phyloP scores from a whole-genome alignment of 2,888 invertebrate species.

The Pammene fasciana region DNA sequence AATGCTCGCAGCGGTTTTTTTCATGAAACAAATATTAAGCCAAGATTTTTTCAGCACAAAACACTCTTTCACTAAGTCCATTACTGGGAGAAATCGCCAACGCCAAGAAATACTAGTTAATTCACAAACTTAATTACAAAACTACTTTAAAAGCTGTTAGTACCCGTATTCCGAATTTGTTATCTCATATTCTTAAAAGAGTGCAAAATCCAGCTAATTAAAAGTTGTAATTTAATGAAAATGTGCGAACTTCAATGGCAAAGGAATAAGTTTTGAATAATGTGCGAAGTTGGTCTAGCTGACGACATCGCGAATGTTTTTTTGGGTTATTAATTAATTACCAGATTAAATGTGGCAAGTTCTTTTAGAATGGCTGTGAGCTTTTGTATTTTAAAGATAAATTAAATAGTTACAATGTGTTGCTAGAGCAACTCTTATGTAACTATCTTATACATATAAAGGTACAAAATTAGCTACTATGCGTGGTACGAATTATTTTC shows the following conservation, averaged over 20 bases:
- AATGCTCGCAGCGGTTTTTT: no score
- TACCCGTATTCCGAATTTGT: constrained; percentile 23
- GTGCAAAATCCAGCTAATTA: constrained; percentile 32
- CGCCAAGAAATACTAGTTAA: not conserved
- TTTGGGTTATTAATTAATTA: constrained; percentile 38
- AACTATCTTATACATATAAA: no score
- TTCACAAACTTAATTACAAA: constrained; percentile 14
- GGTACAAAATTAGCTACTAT: no score
- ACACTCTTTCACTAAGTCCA: not conserved
- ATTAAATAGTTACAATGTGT: no score
- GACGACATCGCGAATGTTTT: constrained; percentile 21
- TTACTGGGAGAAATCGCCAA: not conserved
- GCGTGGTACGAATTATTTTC: no score
- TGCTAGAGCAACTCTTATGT: no score
- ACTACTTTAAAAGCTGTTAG: constrained; percentile 28
- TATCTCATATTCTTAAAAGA: constrained; percentile 26
- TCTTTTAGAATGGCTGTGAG: not conserved
- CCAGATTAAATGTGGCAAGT: constrained; percentile 5
- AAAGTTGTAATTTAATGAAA: constrained; percentile 35
- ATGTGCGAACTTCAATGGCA: constrained; percentile 29
- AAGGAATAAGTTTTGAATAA: constrained; percentile 35
- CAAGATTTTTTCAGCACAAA: not conserved
- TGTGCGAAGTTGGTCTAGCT: constrained; percentile 32
- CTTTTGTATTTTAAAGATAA: not conserved
- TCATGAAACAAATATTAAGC: no score